Conservation (phyloP, 2,797 vertebrate genomes). For the Pseudomugil gertrudae region DNA sequence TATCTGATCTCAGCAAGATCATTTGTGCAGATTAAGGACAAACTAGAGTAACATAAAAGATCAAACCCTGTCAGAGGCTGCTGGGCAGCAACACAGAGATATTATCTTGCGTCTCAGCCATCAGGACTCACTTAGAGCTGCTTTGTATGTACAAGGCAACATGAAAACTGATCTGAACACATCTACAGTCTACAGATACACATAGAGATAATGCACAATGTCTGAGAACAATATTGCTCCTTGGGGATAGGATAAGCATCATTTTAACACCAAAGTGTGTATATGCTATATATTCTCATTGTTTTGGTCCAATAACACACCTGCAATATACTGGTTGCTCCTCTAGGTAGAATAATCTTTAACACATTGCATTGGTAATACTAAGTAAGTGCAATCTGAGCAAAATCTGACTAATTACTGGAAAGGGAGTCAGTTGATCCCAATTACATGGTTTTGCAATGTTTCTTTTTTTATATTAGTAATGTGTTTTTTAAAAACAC, state of each 20-base stretch:
- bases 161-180: constrained; percentile 2
- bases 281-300: neutral
- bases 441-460: neutral
- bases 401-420: neutral
- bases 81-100: constrained; percentile 45
- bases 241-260: neutral
- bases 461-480: too few species aligned
- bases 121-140: constrained; percentile 17
- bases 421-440: neutral
- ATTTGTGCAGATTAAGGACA: constrained; percentile 64
- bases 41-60: constrained; percentile 55
- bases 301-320: neutral
- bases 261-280: neutral
- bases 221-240: neutral
- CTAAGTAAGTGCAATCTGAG: too few species aligned
- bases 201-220: neutral
- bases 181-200: neutral
- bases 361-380: neutral
- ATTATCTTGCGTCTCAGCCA: constrained; percentile 36
- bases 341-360: neutral
- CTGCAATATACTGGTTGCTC: too few species aligned
- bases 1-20: constrained; percentile 66
- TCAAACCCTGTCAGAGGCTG: constrained; percentile 46
- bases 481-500: neutral
- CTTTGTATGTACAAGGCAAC: neutral